These are phyloP conservation scores for Hippopotamus amphibius DNA, from an alignment of 2,113 vertebrate genomes.

Conservation along the genomic window DNA sequence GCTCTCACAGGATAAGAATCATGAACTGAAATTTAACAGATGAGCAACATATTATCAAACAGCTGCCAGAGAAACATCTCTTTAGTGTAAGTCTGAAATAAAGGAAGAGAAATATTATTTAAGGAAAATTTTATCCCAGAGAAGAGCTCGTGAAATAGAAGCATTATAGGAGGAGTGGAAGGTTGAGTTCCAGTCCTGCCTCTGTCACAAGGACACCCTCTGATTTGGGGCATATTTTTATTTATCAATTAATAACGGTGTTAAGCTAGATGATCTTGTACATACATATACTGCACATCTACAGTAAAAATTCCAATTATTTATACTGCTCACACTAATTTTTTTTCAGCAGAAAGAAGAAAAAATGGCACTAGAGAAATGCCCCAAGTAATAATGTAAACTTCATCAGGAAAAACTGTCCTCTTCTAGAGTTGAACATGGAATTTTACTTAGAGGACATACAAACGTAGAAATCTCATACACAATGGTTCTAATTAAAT, in stretches of 20 bases:
- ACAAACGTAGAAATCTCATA: neutral
- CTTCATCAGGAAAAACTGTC: neutral
- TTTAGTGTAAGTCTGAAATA: neutral
- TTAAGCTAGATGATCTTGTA: neutral
- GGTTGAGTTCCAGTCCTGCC: neutral
- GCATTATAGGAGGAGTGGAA: fast-evolving
- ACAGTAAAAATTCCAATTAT: neutral
- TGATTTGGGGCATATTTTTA: neutral
- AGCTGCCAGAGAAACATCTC: neutral
- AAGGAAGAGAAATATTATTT: constrained; percentile 11
- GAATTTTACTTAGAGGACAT: neutral
- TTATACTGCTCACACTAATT: constrained; percentile 11
- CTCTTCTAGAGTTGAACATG: neutral
- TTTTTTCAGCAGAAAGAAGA: neutral
- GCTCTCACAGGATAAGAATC: neutral
- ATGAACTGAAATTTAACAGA: constrained; percentile 21
- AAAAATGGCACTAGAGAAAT: constrained; percentile 16
- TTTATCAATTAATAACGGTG: neutral
- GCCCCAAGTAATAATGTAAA: neutral
- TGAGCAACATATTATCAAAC: neutral
- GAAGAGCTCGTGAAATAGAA: neutral
- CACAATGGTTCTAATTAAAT: constrained; percentile 57
- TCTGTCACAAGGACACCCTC: neutral
- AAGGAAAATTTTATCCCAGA: neutral
- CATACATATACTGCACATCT: neutral